A percentile compares a stretch with the other conserved stretches of the same genome.
These are phyloP conservation scores for Microtus oregoni DNA, from an alignment of 2,113 vertebrate species.

Conservation along the genomic window DNA sequence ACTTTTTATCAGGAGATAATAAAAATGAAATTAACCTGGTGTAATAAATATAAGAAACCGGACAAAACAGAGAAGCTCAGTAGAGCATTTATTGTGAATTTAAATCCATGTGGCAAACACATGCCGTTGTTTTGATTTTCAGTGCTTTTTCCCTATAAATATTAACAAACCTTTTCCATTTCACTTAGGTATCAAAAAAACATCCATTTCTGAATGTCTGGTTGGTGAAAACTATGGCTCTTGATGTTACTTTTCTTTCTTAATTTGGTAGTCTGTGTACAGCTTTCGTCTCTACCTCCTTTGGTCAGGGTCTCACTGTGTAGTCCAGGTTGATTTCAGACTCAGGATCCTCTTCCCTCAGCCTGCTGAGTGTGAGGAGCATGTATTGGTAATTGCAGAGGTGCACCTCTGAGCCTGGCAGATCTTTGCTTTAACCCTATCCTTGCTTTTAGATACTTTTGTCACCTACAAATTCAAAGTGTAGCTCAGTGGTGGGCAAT, in stretches of 20 bases:
- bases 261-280: neutral
- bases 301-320: neutral
- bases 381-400: neutral
- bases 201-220: neutral
- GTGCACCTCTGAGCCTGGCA: neutral
- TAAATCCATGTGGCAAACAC: constrained; percentile 49
- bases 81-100: constrained; percentile 20
- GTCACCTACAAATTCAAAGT: neutral
- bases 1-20: constrained; percentile 37
- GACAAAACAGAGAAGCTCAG: neutral
- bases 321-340: neutral
- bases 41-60: neutral
- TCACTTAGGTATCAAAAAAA: neutral
- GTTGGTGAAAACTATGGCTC: neutral
- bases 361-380: neutral
- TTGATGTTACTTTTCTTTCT: neutral
- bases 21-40: constrained; percentile 53
- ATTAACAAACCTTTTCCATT: neutral
- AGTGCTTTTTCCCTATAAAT: constrained; percentile 35
- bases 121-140: neutral
- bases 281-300: neutral
- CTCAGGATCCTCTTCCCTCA: neutral
- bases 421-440: neutral
- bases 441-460: neutral
- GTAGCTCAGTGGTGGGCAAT: neutral